phyloP scores from a whole-genome alignment of 1,140 invertebrate genomes.

The Drosophila aff. region DNA sequence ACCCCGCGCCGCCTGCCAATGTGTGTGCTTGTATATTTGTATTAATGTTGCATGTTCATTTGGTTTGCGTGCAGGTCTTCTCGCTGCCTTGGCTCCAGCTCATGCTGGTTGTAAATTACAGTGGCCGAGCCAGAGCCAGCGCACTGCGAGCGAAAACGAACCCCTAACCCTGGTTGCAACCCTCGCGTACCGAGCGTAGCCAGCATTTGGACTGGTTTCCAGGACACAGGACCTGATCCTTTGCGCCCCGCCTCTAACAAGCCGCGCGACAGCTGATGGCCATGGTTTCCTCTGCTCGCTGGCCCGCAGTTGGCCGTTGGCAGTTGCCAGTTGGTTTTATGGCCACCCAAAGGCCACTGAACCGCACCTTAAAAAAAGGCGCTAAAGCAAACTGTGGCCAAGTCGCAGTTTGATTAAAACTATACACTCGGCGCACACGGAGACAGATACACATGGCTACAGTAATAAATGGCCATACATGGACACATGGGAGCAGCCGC shows the following conservation, averaged over 20 bases:
- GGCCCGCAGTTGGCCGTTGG: conserved; percentile 30
- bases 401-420: conserved; percentile 79
- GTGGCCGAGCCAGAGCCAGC: conserved; percentile 32
- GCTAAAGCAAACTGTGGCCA: conserved; percentile 78
- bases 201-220: conserved; percentile 33
- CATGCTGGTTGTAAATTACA: conserved; percentile 70
- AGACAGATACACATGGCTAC: conserved; percentile 28
- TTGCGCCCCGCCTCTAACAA: conserved; percentile 48
- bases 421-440: conserved; percentile 42
- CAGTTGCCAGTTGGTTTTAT: conserved; percentile 63
- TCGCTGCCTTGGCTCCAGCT: conserved; percentile 22
- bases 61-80: conserved; percentile 63
- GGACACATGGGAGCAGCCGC: conserved; percentile 73
- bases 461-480: conserved; percentile 78
- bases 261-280: conserved; percentile 74
- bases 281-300: conserved; percentile 55
- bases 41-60: conserved; percentile 78
- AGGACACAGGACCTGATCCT: conserved; percentile 20
- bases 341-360: conserved; percentile 79
- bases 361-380: conserved; percentile 81
- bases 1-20: not conserved
- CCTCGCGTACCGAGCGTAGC: conserved; percentile 32
- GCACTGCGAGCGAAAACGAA: conserved; percentile 38
- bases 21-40: conserved; percentile 19
- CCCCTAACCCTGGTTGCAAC: conserved; percentile 62